Percentiles rank a stretch among this genome's conserved stretches.
phyloP scores from a whole-genome alignment of 1,140 invertebrate species.

The Caenorhabditis briggsae region DNA sequence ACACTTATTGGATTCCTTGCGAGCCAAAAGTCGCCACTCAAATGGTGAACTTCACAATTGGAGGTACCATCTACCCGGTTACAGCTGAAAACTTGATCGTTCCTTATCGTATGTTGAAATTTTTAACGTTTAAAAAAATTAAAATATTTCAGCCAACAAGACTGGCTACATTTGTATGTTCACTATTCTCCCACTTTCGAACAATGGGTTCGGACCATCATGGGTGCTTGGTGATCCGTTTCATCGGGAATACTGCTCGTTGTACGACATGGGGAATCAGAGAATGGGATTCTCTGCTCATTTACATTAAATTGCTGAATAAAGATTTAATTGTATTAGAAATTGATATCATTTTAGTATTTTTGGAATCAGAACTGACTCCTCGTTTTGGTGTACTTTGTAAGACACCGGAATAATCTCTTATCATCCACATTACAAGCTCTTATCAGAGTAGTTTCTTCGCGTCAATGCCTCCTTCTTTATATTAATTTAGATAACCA shows the following conservation, averaged over 20 bases:
- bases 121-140: neutral
- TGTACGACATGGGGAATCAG: constrained; percentile 24
- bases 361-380: neutral
- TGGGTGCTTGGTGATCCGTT: constrained; percentile 10
- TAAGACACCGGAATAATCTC: constrained; percentile 29
- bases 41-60: constrained; percentile 11
- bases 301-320: neutral
- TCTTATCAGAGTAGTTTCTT: neutral
- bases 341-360: constrained; percentile 26
- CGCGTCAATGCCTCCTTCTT: constrained; percentile 20
- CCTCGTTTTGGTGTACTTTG: neutral
- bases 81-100: constrained; percentile 7
- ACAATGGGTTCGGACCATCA: constrained; percentile 33
- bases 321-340: neutral
- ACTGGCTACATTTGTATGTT: neutral
- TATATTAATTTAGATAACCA: constrained; percentile 29
- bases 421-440: constrained; percentile 24
- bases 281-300: constrained; percentile 16
- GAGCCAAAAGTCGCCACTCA: neutral
- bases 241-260: neutral
- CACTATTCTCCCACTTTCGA: neutral
- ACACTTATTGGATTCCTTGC: neutral
- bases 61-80: constrained; percentile 1
- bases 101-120: neutral
- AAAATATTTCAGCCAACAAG: neutral